Base-by-base conservation (phyloP, 1,140 invertebrate species). In the Drosophila dunni region DNA sequence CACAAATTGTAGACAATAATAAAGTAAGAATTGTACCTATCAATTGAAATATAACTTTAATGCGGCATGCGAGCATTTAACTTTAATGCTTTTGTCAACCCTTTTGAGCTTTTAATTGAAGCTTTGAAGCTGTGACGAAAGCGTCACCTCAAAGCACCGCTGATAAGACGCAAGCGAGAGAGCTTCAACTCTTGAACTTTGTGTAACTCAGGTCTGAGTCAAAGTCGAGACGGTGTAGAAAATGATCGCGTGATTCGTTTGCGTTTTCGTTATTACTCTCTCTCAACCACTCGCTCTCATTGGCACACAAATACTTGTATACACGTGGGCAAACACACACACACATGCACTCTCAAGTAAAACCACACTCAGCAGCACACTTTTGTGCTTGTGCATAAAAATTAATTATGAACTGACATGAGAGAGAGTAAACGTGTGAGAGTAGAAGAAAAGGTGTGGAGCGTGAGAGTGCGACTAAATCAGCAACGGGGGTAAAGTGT, bases 231-330 rank as follows among this genome's bases (percentile, higher is more conserved):
- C 38, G 8, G 56, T 44, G 24, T 68, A 42, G 7, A 66, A 68
- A 54, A 64, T 63, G 72, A 86, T 86, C 83, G 83, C 83, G 83
- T 86, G 83, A 86, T 86, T 36, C 65, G 54, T 76, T 61, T 72
- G 61, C 65, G 70, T 74, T 34, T 29, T 66, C 53, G 46, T 51
- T 58, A 38, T 44, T 15, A 17, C 46, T 36, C 54, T 56, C 34
- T 54, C 20, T 11, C 42, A 7, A 13, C 13, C 45, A 45, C 46
- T 61, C 17, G 9, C 46, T 42, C 61, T 63, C 81, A 66, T 36
- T 45, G 51, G 9, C 54, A 38, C 46, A 60, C 15, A 61, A 17
- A 70, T 62, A 63, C 54, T 65, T 50, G 61, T 65, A 75, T 48
- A 74, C 81, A 66, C 70, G 51, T 71, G 51, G 51, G 46, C 50